Percentiles rank a stretch among this genome's conserved stretches.
phyloP scores from a whole-genome alignment of 2,888 invertebrate genomes.

The Notocelia uddmanniana region DNA sequence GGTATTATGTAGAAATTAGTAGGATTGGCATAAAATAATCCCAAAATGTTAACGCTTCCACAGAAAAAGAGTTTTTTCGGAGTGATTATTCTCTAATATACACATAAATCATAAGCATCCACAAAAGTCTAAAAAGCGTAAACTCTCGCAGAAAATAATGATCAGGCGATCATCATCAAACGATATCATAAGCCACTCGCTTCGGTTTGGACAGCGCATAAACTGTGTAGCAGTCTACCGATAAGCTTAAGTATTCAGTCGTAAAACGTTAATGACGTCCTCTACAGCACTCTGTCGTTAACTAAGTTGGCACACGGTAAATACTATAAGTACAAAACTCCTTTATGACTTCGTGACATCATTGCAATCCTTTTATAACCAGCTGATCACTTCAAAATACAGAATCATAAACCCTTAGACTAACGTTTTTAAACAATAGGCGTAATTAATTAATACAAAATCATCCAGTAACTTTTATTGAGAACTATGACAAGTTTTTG shows the following conservation, averaged over 20 bases:
- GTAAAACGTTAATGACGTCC: constrained; percentile 39
- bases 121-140: neutral
- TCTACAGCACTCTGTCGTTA: neutral
- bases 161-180: constrained; percentile 41
- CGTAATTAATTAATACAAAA: too few species aligned
- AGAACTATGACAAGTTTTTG: too few species aligned
- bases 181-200: constrained; percentile 20
- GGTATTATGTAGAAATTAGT: too few species aligned
- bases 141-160: constrained; percentile 20
- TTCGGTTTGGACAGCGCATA: constrained; percentile 28
- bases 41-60: neutral
- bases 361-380: neutral
- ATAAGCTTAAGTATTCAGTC: constrained; percentile 26
- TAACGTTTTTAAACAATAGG: too few species aligned
- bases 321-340: neutral
- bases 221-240: constrained; percentile 17
- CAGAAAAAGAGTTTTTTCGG: neutral
- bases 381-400: too few species aligned
- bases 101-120: neutral
- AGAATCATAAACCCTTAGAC: too few species aligned
- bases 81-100: neutral
- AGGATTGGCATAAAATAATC: too few species aligned
- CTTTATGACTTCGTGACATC: neutral
- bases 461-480: too few species aligned
- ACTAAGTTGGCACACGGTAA: neutral